Conservation (phyloP, 2,888 invertebrate genomes). For the Pinctada fucata region DNA sequence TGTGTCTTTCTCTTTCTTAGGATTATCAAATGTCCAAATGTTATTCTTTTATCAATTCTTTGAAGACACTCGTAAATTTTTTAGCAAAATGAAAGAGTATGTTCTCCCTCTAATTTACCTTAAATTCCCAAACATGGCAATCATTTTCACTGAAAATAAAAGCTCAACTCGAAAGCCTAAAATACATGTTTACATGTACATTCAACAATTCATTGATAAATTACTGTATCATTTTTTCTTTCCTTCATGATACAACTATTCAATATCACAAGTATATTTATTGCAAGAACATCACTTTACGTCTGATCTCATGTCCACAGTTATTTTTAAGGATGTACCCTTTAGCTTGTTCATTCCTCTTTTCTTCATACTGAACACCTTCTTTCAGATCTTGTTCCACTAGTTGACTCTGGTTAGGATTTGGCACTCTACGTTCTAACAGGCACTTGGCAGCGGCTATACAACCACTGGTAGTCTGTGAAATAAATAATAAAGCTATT, state of each 20-base stretch:
- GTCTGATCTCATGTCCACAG: too few relatives aligned
- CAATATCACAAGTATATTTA: too few relatives aligned
- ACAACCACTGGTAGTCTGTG: conserved; percentile 20
- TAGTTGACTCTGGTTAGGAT: conserved; percentile 40
- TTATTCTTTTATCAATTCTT: too few relatives aligned
- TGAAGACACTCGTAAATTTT: neutral
- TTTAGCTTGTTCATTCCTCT: conserved; percentile 45
- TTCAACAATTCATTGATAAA: too few relatives aligned
- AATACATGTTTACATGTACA: too few relatives aligned
- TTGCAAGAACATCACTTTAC: too few relatives aligned
- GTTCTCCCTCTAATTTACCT: too few relatives aligned
- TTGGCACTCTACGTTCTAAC: conserved; percentile 43
- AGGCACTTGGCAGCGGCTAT: conserved; percentile 46
- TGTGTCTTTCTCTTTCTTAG: neutral
- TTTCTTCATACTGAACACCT: conserved; percentile 48
- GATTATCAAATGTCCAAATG: neutral
- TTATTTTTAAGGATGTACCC: conserved; percentile 36
- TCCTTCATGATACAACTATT: too few relatives aligned
- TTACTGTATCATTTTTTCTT: too few relatives aligned
- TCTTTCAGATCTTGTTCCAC: conserved; percentile 40
- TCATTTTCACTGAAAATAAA: too few relatives aligned
- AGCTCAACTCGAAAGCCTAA: too few relatives aligned
- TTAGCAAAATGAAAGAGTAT: neutral
- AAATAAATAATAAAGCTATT: neutral
- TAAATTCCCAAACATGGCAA: too few relatives aligned